Evolutionary conservation across 2,888 invertebrate genomes (phyloP).

Genomic region (Mythimna ferrago): DNA sequence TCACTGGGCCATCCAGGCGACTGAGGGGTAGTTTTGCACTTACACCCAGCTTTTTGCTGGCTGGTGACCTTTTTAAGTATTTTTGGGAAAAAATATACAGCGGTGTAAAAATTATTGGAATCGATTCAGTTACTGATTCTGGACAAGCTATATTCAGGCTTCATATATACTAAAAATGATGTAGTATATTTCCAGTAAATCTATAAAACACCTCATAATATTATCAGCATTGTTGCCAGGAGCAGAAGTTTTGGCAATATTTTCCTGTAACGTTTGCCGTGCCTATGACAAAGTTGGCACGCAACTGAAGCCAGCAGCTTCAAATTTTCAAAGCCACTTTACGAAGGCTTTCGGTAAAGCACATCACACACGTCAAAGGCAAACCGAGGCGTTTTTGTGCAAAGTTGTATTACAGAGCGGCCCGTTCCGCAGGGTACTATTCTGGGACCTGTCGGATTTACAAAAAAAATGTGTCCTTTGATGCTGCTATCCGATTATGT

Average conservation of each 20-base stretch:
- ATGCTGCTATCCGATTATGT: background rate
- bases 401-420: background rate
- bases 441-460: background rate
- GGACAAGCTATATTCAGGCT: too few relatives aligned
- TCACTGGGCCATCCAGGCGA: too few relatives aligned
- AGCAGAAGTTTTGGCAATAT: background rate
- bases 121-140: too few relatives aligned
- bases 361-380: conserved; percentile 35
- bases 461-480: background rate
- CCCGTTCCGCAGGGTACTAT: conserved; percentile 26
- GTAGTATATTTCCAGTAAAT: background rate
- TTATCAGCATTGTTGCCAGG: conserved; percentile 6
- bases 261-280: conserved; percentile 18
- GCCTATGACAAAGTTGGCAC: conserved; percentile 13
- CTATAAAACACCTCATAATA: background rate
- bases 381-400: conserved; percentile 25
- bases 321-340: conserved; percentile 35
- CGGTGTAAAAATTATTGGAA: too few relatives aligned
- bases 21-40: too few relatives aligned
- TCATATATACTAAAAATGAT: too few relatives aligned
- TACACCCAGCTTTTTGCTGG: too few relatives aligned
- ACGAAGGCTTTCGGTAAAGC: conserved; percentile 21
- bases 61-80: too few relatives aligned
- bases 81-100: too few relatives aligned
- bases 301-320: conserved; percentile 6